Conservation (phyloP, 2,797 vertebrate species). For the Enoplosus armatus region DNA sequence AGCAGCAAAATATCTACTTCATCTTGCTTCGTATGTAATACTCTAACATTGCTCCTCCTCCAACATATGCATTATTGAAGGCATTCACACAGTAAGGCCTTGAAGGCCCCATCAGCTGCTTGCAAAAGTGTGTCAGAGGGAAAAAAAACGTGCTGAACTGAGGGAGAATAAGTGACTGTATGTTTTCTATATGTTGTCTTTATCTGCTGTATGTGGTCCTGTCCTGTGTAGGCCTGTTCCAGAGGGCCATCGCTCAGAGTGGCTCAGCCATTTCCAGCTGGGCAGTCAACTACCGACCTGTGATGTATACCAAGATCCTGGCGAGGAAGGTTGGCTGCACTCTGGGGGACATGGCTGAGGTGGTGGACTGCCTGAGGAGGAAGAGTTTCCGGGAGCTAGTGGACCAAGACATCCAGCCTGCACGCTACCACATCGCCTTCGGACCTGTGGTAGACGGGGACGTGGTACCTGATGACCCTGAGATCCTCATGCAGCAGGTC, state of each 20-base stretch:
- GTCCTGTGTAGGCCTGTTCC: conserved; percentile 89
- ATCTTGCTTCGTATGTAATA: conserved; percentile 58
- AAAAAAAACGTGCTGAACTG: conserved; percentile 23
- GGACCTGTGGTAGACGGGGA: conserved; percentile 97
- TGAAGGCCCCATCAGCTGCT: conserved; percentile 63
- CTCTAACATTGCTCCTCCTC: conserved; percentile 63
- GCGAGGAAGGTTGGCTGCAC: conserved; percentile 95
- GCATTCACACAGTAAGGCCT: conserved; percentile 55
- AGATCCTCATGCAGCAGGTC: conserved; percentile 98
- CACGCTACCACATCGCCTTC: conserved; percentile 96
- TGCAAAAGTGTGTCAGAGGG: conserved; percentile 66
- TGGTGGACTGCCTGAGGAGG: conserved; percentile 92
- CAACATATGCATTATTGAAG: conserved; percentile 78
- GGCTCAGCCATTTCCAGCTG: conserved; percentile 96
- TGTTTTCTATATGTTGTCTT: conserved; percentile 29
- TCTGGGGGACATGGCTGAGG: conserved; percentile 86
- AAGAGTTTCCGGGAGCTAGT: conserved; percentile 94
- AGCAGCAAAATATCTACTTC: conserved; percentile 50
- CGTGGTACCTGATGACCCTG: conserved; percentile 94
- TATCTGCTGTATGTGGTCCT: conserved; percentile 9
- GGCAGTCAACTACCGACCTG: conserved; percentile 94
- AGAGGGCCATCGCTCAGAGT: conserved; percentile 95
- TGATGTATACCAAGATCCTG: conserved; percentile 93
- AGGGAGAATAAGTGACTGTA: conserved; percentile 42
- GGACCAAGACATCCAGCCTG: conserved; percentile 96